Conservation (phyloP, 2,113 vertebrate species). For the Hippocampus zosterae region DNA sequence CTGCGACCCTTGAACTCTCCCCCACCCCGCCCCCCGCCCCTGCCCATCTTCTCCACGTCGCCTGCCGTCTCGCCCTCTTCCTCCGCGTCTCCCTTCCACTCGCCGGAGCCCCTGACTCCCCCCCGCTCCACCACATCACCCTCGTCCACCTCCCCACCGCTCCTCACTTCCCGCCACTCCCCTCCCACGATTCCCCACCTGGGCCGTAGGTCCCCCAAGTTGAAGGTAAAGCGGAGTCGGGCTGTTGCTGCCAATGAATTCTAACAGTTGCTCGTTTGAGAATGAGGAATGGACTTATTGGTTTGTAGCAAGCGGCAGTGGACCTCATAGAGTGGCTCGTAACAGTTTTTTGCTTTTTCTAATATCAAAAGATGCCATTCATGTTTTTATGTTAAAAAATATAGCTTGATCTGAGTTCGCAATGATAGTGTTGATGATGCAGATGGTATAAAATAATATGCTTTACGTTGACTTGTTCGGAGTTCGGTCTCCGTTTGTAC, state of each 20-base stretch:
- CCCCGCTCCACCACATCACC: constrained; percentile 15
- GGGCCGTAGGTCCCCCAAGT: constrained; percentile 74
- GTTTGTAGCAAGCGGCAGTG: constrained; percentile 9
- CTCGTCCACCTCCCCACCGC: constrained; percentile 28
- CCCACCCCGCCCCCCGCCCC: constrained; percentile 35
- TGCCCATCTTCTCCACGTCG: constrained; percentile 29
- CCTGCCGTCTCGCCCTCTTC: constrained; percentile 26
- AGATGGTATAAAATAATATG: too few species aligned
- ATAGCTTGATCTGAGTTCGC: too few species aligned
- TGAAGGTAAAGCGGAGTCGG: constrained; percentile 81
- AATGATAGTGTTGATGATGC: too few species aligned
- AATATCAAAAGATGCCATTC: too few species aligned
- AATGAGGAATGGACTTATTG: background rate
- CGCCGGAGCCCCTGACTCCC: constrained; percentile 40
- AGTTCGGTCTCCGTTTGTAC: too few species aligned
- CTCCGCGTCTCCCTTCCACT: constrained; percentile 21
- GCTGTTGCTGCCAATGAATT: background rate
- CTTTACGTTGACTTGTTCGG: too few species aligned
- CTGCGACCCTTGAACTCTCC: constrained; percentile 61
- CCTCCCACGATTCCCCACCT: constrained; percentile 71
- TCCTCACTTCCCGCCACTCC: constrained; percentile 62
- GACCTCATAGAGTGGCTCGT: background rate
- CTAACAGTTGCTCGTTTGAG: constrained; percentile 11
- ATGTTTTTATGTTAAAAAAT: too few species aligned
- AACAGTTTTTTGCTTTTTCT: too few species aligned